phyloP scores from a whole-genome alignment of 2,797 vertebrate species.

The Lacerta viridis region DNA sequence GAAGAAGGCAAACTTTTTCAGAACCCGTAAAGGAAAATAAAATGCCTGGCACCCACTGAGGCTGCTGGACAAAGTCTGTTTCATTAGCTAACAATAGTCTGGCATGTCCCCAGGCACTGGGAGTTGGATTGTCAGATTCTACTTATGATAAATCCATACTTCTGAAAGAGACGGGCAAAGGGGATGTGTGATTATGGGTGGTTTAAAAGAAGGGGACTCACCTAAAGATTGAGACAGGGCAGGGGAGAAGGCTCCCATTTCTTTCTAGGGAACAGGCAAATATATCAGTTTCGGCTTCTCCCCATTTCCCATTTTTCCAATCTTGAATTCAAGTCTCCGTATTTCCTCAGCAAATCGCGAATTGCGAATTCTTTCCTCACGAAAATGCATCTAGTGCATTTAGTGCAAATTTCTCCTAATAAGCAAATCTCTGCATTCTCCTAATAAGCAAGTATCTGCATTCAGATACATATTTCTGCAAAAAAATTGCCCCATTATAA shows the following conservation, averaged over 20 bases:
- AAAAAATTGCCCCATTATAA: no score
- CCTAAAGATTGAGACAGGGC: neutral
- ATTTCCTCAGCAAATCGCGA: no score
- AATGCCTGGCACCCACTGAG: neutral
- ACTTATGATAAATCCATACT: neutral
- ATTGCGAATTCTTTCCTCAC: no score
- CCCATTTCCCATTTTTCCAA: no score
- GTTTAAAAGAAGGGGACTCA: neutral
- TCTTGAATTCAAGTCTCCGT: no score
- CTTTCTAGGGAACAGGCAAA: no score
- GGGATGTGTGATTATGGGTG: neutral
- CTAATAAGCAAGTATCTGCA: no score
- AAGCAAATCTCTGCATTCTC: no score
- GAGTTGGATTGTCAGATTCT: neutral
- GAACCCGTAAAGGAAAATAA: neutral
- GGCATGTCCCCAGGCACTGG: neutral
- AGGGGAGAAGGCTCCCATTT: neutral
- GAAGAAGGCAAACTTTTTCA: neutral
- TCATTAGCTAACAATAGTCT: neutral
- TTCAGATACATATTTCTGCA: no score
- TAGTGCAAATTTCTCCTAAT: no score
- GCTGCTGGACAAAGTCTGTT: neutral
- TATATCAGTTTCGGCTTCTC: no score
- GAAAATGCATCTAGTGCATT: no score
- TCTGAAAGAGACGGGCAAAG: neutral